Percentiles rank a stretch among this genome's conserved stretches.
Conservation (phyloP, 2,797 vertebrate species). For the Coccyzus lansbergi region DNA sequence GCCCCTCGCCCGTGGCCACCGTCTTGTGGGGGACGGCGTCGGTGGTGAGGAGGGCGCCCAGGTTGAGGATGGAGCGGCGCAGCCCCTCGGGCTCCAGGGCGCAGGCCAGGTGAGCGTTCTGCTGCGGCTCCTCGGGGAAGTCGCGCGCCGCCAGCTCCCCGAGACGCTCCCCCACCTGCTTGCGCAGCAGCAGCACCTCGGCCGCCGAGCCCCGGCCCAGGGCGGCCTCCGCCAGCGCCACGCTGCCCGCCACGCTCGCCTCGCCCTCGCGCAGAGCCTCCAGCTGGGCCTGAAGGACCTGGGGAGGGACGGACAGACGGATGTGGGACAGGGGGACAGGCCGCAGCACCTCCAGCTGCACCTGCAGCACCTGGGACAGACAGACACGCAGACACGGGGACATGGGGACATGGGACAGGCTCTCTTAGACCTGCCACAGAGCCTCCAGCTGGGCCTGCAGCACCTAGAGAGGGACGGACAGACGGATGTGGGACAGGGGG, state of each 20-base stretch:
- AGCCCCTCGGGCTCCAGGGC: slow-evolving; percentile 91
- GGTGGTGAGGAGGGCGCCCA: slow-evolving; percentile 91
- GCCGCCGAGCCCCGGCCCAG: slow-evolving; percentile 79
- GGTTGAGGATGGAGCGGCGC: slow-evolving; percentile 91
- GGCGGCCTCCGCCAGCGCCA: slow-evolving; percentile 92
- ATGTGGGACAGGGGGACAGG: too few relatives aligned
- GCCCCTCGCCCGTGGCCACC: slow-evolving; percentile 91
- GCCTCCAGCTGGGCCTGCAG: too few relatives aligned
- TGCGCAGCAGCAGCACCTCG: slow-evolving; percentile 89
- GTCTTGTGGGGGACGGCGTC: slow-evolving; percentile 89
- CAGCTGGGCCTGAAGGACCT: slow-evolving; percentile 43
- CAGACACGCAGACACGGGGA: too few relatives aligned
- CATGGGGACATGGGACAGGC: too few relatives aligned
- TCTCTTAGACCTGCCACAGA: too few relatives aligned
- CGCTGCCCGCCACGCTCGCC: slow-evolving; percentile 94
- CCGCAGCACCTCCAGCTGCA: too few relatives aligned
- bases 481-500: too few relatives aligned
- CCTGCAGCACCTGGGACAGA: too few relatives aligned
- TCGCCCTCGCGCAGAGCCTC: slow-evolving; percentile 79
- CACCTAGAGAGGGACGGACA: too few relatives aligned
- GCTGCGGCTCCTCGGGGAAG: slow-evolving; percentile 90
- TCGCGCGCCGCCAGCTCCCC: slow-evolving; percentile 86
- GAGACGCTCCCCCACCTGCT: slow-evolving; percentile 94
- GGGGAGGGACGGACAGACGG: too few relatives aligned
- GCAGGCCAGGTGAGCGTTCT: slow-evolving; percentile 92